A percentile compares a stretch with the other conserved stretches of the same genome.
Evolutionary conservation across 2,888 invertebrate species (phyloP).

Genomic region (Drosophila putrida): DNA sequence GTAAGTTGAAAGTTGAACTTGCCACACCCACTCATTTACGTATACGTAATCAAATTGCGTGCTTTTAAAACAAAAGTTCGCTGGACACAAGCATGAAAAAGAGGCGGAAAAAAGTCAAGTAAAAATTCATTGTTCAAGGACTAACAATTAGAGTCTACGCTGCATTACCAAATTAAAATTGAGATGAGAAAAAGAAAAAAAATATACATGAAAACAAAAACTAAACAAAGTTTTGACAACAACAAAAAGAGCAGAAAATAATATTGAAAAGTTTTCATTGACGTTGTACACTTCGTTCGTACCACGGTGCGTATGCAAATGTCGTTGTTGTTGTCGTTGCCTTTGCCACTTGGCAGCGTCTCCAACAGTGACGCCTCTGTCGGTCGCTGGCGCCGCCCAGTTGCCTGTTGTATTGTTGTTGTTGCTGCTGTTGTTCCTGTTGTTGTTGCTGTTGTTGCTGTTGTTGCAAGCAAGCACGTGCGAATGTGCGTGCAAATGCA

Average conservation of each 20-base stretch:
- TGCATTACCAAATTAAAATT: slow-evolving; percentile 78
- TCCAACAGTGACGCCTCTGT: slow-evolving; percentile 18
- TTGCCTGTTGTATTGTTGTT: slow-evolving; percentile 33
- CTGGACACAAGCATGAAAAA: background rate
- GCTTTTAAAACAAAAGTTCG: slow-evolving; percentile 26
- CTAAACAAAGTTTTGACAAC: slow-evolving; percentile 55
- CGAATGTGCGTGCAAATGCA: slow-evolving; percentile 79
- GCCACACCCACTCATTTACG: slow-evolving; percentile 68
- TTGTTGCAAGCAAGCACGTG: slow-evolving; percentile 62
- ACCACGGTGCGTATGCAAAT: slow-evolving; percentile 76
- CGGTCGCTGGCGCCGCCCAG: slow-evolving; percentile 27
- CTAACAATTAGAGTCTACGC: slow-evolving; percentile 62
- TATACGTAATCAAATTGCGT: slow-evolving; percentile 68
- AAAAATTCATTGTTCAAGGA: slow-evolving; percentile 60
- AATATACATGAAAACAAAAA: slow-evolving; percentile 48
- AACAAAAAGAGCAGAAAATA: slow-evolving; percentile 25
- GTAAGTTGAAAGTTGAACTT: slow-evolving; percentile 48
- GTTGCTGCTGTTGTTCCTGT: slow-evolving; percentile 1
- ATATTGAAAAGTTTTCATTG: slow-evolving; percentile 48
- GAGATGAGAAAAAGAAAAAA: slow-evolving; percentile 27
- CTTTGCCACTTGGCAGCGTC: slow-evolving; percentile 60
- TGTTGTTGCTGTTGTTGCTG: background rate
- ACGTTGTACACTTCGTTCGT: slow-evolving; percentile 40
- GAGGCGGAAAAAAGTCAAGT: slow-evolving; percentile 18
- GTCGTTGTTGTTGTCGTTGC: slow-evolving; percentile 38